Percentiles rank a stretch among this genome's conserved stretches.
Evolutionary conservation across 2,888 invertebrate species (phyloP).

Genomic region (Tetranychus piercei): DNA sequence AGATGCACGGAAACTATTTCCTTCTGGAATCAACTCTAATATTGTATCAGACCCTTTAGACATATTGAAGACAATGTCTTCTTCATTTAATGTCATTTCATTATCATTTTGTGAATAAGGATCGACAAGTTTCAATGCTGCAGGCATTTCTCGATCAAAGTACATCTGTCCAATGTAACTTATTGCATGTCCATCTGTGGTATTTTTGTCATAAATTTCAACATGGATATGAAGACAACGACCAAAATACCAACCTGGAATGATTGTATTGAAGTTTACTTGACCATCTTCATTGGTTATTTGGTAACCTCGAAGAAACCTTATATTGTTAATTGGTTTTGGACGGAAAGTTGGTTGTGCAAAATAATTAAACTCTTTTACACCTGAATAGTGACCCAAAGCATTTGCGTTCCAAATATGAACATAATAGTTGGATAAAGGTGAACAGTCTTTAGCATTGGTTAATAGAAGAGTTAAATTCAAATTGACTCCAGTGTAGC

Average conservation of each 20-base stretch:
- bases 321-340: not conserved
- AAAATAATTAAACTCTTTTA: not conserved
- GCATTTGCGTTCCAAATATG: not conserved
- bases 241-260: slow-evolving; percentile 13
- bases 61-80: no score
- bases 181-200: not conserved
- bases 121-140: not conserved
- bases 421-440: not conserved
- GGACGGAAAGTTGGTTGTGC: not conserved
- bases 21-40: no score
- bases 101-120: not conserved
- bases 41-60: no score
- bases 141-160: not conserved
- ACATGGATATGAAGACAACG: slow-evolving; percentile 11
- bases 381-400: not conserved
- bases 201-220: not conserved
- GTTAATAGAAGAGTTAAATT: not conserved
- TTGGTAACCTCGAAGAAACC: slow-evolving; percentile 18
- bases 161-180: not conserved
- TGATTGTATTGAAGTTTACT: slow-evolving; percentile 16
- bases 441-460: not conserved
- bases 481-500: not conserved
- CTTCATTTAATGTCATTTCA: no score
- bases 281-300: slow-evolving; percentile 16
- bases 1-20: no score